Conservation (phyloP, 2,113 vertebrate genomes). For the Etia nguti region DNA sequence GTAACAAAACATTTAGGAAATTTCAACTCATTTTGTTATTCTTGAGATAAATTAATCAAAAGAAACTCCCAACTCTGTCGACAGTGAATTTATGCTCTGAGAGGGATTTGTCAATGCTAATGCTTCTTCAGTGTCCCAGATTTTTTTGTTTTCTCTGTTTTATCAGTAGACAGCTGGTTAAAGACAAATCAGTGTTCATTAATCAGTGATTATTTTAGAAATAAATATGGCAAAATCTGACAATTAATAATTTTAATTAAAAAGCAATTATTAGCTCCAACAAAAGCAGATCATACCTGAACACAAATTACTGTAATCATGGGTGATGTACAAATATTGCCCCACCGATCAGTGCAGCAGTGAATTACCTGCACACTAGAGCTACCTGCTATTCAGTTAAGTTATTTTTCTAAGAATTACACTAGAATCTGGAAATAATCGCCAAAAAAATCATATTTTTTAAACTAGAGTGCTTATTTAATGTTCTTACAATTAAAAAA, state of each 20-base stretch:
- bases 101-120: not conserved
- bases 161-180: not conserved
- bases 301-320: not conserved
- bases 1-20: not conserved
- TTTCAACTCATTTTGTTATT: not conserved
- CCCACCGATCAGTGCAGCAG: fast-evolving
- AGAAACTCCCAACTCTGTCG: fast-evolving
- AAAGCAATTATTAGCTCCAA: not conserved
- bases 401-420: not conserved
- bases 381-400: not conserved
- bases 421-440: not conserved
- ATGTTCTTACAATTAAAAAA: not conserved
- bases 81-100: not conserved
- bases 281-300: too few relatives aligned
- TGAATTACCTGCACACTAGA: not conserved
- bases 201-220: not conserved
- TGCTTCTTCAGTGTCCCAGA: not conserved
- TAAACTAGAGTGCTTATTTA: not conserved
- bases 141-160: not conserved
- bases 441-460: not conserved
- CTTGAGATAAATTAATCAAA: not conserved
- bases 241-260: not conserved
- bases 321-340: not conserved
- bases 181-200: not conserved
- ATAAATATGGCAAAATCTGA: not conserved